Conservation (phyloP, 2,113 vertebrate genomes). For the Atrichornis clamosus region DNA sequence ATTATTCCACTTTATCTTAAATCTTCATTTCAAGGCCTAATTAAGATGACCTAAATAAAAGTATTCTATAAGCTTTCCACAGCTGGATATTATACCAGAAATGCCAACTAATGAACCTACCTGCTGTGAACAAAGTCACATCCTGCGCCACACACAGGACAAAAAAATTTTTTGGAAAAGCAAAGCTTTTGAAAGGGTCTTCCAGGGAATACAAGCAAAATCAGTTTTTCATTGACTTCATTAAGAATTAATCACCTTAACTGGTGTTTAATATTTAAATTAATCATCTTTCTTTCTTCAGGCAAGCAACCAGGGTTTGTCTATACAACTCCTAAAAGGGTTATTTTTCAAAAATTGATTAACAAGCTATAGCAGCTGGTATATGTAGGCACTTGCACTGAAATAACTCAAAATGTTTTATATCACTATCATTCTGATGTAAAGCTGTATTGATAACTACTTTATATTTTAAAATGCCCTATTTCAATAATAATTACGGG, state of each 20-base stretch:
- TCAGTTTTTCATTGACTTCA: neutral
- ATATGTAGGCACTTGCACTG: neutral
- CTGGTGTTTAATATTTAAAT: neutral
- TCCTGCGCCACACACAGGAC: neutral
- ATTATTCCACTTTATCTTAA: conserved; percentile 1
- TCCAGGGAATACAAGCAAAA: neutral
- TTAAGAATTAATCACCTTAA: conserved; percentile 14
- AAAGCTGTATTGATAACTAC: neutral
- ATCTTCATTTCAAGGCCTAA: conserved; percentile 16
- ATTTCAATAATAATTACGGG: neutral
- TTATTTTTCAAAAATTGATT: neutral
- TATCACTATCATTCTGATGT: neutral
- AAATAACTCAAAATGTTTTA: neutral
- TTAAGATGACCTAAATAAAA: conserved; percentile 53
- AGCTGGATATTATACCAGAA: conserved; percentile 31
- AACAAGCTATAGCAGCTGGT: neutral
- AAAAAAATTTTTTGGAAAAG: neutral
- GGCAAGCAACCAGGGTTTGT: neutral
- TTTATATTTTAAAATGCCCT: neutral
- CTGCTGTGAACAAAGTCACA: conserved; percentile 31
- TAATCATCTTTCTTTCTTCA: neutral
- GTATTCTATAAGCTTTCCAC: conserved; percentile 18
- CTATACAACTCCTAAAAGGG: neutral
- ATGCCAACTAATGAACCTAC: conserved; percentile 10
- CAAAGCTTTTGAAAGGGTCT: conserved; percentile 14